Percentiles rank a stretch among this genome's conserved stretches.
Conservation (phyloP, 2,113 vertebrate genomes). For the Amphiprion ocellaris region DNA sequence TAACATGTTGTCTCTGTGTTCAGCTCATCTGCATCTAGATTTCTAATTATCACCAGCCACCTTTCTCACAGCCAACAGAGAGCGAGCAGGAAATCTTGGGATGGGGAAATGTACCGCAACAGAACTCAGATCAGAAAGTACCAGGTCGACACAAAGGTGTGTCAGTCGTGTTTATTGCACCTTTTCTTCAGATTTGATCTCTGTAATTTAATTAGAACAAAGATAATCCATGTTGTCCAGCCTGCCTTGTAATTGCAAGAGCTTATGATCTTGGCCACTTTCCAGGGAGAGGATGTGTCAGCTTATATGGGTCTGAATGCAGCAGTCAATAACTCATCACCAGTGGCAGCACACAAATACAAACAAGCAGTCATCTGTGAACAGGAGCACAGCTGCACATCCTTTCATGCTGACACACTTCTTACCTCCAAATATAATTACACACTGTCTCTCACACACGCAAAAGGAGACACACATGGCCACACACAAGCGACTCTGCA, state of each 20-base stretch:
- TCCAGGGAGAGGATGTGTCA: slow-evolving; percentile 56
- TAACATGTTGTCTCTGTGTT: background rate
- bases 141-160: slow-evolving; percentile 26
- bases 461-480: background rate
- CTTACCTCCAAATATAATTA: slow-evolving; percentile 32
- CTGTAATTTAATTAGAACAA: slow-evolving; percentile 61
- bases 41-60: background rate
- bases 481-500: background rate
- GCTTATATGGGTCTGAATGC: slow-evolving; percentile 54
- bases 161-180: background rate
- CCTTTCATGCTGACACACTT: slow-evolving; percentile 36
- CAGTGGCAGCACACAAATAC: slow-evolving; percentile 45
- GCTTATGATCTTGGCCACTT: slow-evolving; percentile 51
- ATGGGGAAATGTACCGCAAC: slow-evolving; percentile 22
- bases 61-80: background rate
- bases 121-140: slow-evolving; percentile 20
- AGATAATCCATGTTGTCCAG: slow-evolving; percentile 48
- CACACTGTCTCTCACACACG: background rate
- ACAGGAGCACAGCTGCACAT: slow-evolving; percentile 40
- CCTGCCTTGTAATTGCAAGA: slow-evolving; percentile 61
- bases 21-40: background rate
- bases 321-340: slow-evolving; percentile 79
- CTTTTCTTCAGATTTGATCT: slow-evolving; percentile 60
- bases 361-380: slow-evolving; percentile 66
- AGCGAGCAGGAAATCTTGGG: background rate